Evolutionary conservation across 2,113 vertebrate species (phyloP).

Genomic region (Micromys minutus): DNA sequence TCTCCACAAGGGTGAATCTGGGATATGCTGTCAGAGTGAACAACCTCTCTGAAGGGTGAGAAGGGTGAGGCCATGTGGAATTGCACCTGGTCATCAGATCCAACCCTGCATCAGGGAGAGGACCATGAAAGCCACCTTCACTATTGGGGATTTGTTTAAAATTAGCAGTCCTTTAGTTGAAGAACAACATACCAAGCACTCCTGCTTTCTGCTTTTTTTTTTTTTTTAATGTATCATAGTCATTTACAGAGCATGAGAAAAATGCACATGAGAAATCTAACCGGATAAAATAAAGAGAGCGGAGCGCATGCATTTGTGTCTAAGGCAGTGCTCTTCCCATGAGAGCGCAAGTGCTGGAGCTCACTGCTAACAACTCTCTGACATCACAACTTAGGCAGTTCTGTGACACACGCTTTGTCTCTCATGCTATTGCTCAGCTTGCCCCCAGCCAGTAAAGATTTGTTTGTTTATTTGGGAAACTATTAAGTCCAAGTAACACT

Average conservation of each 20-base stretch:
- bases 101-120: background rate
- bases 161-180: background rate
- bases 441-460: background rate
- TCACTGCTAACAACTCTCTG: background rate
- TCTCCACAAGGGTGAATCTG: background rate
- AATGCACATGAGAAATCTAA: background rate
- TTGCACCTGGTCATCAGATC: background rate
- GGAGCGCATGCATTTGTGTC: background rate
- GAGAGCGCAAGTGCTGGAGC: background rate
- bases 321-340: slow-evolving; percentile 10
- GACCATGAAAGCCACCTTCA: background rate
- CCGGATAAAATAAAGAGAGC: slow-evolving; percentile 20
- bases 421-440: background rate
- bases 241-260: background rate
- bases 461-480: slow-evolving; percentile 37
- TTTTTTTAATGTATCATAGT: background rate
- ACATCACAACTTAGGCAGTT: background rate
- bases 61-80: background rate
- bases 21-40: background rate
- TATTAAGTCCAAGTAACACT: slow-evolving; percentile 29
- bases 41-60: background rate
- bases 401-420: background rate
- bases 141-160: background rate
- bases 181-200: background rate
- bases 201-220: too few species aligned